Conservation (phyloP, 2,113 vertebrate genomes). For the Corvus moneduloides region DNA sequence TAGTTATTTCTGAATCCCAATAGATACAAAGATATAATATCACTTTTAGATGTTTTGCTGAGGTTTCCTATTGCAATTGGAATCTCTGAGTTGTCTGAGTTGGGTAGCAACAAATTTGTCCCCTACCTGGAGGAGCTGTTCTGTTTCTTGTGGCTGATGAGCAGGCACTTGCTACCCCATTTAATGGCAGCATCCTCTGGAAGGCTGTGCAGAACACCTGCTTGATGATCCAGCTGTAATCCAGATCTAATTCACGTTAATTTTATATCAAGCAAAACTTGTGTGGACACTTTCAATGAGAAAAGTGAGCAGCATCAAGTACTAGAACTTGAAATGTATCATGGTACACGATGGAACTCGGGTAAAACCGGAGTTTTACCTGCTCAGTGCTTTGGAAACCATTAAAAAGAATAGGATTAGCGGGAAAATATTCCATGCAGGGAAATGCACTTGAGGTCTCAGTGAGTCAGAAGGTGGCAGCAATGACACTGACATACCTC, state of each 20-base stretch:
- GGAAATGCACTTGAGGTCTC: background rate
- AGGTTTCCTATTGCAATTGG: background rate
- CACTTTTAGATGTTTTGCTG: background rate
- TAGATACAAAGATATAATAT: background rate
- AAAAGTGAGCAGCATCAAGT: background rate
- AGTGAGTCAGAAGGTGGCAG: slow-evolving; percentile 36
- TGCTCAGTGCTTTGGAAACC: background rate
- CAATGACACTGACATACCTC: background rate
- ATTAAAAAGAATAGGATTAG: background rate
- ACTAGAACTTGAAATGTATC: background rate
- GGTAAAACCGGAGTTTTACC: background rate
- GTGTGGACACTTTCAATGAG: background rate
- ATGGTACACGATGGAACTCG: fast-evolving
- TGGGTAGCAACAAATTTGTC: background rate
- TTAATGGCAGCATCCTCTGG: background rate
- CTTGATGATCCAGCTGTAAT: background rate
- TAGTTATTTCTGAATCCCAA: background rate
- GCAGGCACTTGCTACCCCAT: background rate
- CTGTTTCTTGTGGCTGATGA: background rate
- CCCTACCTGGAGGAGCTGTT: background rate
- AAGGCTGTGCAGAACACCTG: background rate
- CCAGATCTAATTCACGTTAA: background rate
- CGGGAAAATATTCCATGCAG: background rate
- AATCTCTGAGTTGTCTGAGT: background rate
- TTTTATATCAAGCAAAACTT: background rate